Evolutionary conservation across 2,888 invertebrate species (phyloP), one percentile per base, ranked within the genome.

Genomic region (Myopa testacea): DNA sequence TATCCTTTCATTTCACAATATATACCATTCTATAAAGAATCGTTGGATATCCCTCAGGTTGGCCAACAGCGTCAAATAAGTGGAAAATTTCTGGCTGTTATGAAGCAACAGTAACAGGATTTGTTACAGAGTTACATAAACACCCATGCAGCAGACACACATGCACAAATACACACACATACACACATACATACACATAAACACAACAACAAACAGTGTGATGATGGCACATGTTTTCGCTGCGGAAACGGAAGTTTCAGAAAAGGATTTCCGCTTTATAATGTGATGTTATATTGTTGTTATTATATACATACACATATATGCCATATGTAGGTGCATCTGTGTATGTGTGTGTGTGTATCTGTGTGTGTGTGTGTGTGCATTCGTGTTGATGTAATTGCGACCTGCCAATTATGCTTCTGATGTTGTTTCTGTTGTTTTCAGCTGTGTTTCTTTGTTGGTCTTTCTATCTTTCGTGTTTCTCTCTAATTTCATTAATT

Each of bases 201-300:
- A 14, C 16, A 55, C 52, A 12, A n/a, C 2, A 26, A 52, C 52
- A 70, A 19, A 45, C 55, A 55, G 1, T n/a, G 55, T 45, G 45
- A n/a, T 55, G 55, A 55, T 55, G n/a, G 55, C n/a, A 55, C 55
- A 55, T n/a, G 55, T 70, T 52, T 34, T 37, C 67, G n/a, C 8
- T 65, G 26, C 10, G 14, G 45, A 45, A 69, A 40, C 69, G 70
- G 70, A 52, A 55, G 70, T 34, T 55, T 52, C 70, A 52, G 50
- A 55, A 26, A 70, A 70, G 70, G 70, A 70, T 70, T 70, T 70
- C 70, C 70, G 70, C 34, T 70, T 70, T 70, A 16, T 50, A 40
- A 40, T 19, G 45, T 45, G 4, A 45, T 70, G 55, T 52, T 70
- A 16, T 55, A 55, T 55, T 55, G 16, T 55, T 14, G n/a, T 16